These are phyloP conservation scores for Cheirogaleus major DNA, from an alignment of 2,797 vertebrate species.

Conservation along the genomic window DNA sequence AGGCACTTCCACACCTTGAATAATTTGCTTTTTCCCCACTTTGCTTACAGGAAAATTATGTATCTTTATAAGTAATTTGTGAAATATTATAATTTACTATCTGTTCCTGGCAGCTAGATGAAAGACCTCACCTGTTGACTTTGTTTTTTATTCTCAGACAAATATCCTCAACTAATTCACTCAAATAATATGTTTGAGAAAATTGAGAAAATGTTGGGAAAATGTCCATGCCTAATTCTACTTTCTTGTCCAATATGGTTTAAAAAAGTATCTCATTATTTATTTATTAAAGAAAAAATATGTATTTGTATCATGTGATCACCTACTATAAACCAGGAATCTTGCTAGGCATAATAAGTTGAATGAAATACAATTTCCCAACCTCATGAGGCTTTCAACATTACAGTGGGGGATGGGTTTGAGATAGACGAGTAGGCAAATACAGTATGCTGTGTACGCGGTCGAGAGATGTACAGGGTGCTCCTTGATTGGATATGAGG, in stretches of 20 bases:
- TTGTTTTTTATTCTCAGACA: slow-evolving; percentile 9
- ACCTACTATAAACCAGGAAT: not conserved
- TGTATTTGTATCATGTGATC: not conserved
- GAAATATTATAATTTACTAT: slow-evolving; percentile 33
- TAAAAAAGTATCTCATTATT: slow-evolving; percentile 1
- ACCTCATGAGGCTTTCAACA: not conserved
- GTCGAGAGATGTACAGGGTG: not conserved
- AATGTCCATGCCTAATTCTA: not conserved
- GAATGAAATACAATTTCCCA: not conserved
- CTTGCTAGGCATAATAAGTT: not conserved
- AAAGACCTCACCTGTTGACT: not conserved
- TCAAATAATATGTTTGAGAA: not conserved
- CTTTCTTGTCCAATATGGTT: not conserved
- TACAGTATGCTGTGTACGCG: not conserved
- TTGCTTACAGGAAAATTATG: not conserved
- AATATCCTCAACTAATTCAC: not conserved
- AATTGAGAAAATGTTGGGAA: not conserved
- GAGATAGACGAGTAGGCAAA: not conserved
- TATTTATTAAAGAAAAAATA: not conserved
- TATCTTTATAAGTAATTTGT: not conserved
- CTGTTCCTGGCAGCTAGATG: not conserved
- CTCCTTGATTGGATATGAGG: not conserved
- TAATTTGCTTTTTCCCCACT: not conserved
- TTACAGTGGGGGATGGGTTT: not conserved
- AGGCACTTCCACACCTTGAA: not conserved